Percentiles rank a stretch among this genome's conserved stretches.
These are phyloP conservation scores for Montipora efflorescens DNA, from an alignment of 64 coral and sea anemone species.

Conservation along the genomic window DNA sequence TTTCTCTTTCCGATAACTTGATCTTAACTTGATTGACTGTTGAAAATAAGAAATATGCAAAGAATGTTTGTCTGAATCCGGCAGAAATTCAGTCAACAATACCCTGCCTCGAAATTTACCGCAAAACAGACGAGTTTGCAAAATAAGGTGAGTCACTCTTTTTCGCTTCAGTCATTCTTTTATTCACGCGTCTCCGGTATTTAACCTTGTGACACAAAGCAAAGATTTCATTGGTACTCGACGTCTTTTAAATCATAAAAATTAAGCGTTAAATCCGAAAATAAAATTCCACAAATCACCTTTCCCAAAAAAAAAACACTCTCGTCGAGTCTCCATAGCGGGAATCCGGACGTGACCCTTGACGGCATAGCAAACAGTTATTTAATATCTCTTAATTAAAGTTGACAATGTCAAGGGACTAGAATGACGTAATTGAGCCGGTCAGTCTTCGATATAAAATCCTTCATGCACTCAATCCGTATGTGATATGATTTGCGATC, in stretches of 20 bases:
- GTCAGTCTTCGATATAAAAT: conserved; percentile 6
- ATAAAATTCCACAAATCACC: not conserved
- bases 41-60: conserved; percentile 9
- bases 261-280: not conserved
- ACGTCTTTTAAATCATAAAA: not conserved
- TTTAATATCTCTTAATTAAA: conserved; percentile 57
- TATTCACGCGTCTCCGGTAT: not conserved
- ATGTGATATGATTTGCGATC: not conserved
- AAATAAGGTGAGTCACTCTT: not conserved
- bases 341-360: conserved; percentile 21
- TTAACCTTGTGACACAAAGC: conserved; percentile 48
- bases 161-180: not conserved
- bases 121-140: not conserved
- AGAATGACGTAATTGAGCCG: conserved; percentile 37
- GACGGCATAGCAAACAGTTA: conserved; percentile 12
- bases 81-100: not conserved
- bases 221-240: not conserved
- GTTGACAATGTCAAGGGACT: conserved; percentile 26
- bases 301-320: not conserved
- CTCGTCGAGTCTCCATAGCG: not conserved
- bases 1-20: not conserved
- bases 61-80: not conserved
- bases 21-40: not conserved
- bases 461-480: not conserved
- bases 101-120: not conserved